A percentile compares a stretch with the other conserved stretches of the same genome.
These are phyloP conservation scores for Varanus salvator DNA, from an alignment of 2,113 vertebrate genomes.

Conservation along the genomic window DNA sequence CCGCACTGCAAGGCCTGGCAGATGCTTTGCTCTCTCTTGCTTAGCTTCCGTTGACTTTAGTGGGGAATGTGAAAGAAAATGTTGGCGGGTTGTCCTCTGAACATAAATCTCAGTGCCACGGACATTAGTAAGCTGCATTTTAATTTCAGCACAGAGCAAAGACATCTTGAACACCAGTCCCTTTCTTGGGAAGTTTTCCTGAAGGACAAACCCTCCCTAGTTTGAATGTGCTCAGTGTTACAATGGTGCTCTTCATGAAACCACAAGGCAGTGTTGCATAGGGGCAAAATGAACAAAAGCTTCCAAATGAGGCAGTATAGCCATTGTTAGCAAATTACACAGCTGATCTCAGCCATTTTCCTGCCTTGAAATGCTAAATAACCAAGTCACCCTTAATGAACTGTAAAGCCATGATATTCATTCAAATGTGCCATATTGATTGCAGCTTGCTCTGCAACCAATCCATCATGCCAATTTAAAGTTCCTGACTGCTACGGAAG, in stretches of 20 bases:
- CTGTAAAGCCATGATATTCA: constrained; percentile 46
- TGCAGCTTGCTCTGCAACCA: neutral
- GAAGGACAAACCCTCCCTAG: constrained; percentile 16
- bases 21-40: neutral
- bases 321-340: constrained; percentile 45
- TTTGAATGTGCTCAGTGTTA: constrained; percentile 17
- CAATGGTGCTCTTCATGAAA: neutral
- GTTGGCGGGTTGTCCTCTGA: neutral
- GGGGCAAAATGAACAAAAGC: constrained; percentile 38
- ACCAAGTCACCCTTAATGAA: constrained; percentile 52
- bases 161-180: neutral
- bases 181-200: constrained; percentile 22
- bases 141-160: neutral
- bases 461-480: constrained; percentile 35
- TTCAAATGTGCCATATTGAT: constrained; percentile 20
- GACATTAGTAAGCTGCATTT: neutral
- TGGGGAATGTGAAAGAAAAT: neutral
- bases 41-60: neutral
- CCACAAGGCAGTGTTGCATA: constrained; percentile 4
- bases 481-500: neutral
- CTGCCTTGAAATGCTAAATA: constrained; percentile 53
- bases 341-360: constrained; percentile 17
- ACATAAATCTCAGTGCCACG: neutral
- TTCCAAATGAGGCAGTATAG: constrained; percentile 40
- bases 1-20: neutral